phyloP scores from a whole-genome alignment of 2,888 invertebrate species.

The Macaria liturata region DNA sequence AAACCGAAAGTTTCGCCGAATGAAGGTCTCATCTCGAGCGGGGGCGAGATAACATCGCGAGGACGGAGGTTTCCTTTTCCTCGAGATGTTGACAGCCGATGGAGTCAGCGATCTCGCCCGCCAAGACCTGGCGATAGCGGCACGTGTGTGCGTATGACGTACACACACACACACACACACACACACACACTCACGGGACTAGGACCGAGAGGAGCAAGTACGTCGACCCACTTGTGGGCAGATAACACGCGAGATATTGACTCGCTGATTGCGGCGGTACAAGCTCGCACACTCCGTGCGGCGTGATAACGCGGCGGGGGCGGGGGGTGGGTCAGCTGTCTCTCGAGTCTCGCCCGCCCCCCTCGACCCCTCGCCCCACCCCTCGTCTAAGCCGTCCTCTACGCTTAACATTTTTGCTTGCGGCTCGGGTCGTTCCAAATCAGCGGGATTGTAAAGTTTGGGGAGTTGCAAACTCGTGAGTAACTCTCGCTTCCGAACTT shows the following conservation, averaged over 20 bases:
- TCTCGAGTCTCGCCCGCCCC: constrained; percentile 29
- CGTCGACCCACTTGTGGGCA: constrained; percentile 60
- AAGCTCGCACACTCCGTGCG: constrained; percentile 22
- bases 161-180: constrained; percentile 9
- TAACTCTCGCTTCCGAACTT: constrained; percentile 20
- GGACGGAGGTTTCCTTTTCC: constrained; percentile 17
- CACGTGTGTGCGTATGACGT: constrained; percentile 2
- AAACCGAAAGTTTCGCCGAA: constrained; percentile 19
- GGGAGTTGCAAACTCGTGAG: constrained; percentile 19
- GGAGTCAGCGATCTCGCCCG: constrained; percentile 20
- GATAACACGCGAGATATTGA: constrained; percentile 58
- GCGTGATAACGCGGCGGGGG: constrained; percentile 28
- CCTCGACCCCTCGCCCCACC: constrained; percentile 17
- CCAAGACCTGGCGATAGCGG: constrained; percentile 7
- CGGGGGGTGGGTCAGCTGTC: constrained; percentile 33
- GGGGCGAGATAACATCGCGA: constrained; percentile 15
- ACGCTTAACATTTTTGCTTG: constrained; percentile 30
- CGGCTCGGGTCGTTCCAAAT: constrained; percentile 15
- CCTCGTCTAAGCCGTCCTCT: constrained; percentile 25
- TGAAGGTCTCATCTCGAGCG: constrained; percentile 1
- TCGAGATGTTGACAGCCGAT: constrained; percentile 13
- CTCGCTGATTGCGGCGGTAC: constrained; percentile 46
- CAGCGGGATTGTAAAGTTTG: constrained; percentile 19
- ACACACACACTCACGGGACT: neutral
- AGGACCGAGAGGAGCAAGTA: constrained; percentile 49